Conservation (phyloP, 2,113 vertebrate genomes). For the Barnardius zonarius region DNA sequence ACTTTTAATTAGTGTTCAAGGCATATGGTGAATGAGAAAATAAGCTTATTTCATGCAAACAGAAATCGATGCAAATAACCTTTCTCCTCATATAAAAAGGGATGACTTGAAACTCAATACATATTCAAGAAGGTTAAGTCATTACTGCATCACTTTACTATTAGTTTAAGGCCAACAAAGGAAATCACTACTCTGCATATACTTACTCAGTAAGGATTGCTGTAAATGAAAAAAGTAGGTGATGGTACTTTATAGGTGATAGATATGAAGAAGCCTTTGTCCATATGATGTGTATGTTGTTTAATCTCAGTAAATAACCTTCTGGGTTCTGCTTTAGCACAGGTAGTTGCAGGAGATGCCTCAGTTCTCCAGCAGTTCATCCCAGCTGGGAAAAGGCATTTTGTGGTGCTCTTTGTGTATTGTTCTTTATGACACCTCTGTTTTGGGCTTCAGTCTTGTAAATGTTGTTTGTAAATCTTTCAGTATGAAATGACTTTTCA, state of each 20-base stretch:
- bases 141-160: slow-evolving; percentile 62
- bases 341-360: neutral
- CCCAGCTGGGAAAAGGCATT: neutral
- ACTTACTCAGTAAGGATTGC: slow-evolving; percentile 32
- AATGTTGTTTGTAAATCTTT: neutral
- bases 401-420: neutral
- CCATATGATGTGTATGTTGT: neutral
- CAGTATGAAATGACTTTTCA: neutral
- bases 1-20: slow-evolving; percentile 80
- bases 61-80: slow-evolving; percentile 77
- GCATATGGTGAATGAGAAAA: slow-evolving; percentile 78
- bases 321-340: neutral
- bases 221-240: neutral
- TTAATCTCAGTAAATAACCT: neutral
- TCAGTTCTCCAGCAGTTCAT: neutral
- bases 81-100: slow-evolving; percentile 74
- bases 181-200: slow-evolving; percentile 41
- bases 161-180: slow-evolving; percentile 62
- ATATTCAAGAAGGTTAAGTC: slow-evolving; percentile 76
- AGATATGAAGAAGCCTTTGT: neutral
- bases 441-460: neutral
- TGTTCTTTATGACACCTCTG: neutral
- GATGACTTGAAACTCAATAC: slow-evolving; percentile 77
- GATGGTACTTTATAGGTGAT: neutral
- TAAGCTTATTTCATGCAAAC: slow-evolving; percentile 78